Base-by-base conservation (phyloP, 2,888 invertebrate species). In the Ischnus inquisitorius region DNA sequence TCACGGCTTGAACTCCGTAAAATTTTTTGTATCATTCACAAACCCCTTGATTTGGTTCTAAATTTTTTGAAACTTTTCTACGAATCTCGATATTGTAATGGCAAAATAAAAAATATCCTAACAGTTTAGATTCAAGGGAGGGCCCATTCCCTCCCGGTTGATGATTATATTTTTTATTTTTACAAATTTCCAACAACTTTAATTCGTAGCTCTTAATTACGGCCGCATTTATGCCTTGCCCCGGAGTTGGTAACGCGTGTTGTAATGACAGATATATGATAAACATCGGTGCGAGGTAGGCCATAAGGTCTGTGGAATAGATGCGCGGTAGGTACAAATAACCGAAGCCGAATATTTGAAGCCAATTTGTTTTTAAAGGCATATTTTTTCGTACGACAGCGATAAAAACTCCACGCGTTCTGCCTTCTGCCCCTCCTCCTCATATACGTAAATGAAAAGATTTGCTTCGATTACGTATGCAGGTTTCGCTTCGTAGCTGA, bases 311-410 rank as follows among this genome's bases (percentile, higher is more conserved):
- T 12, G n/a, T 14, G 4, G 57, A 5, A 57, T 3, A 28, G 57
- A 57, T 14, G 41, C 34, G 34, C 34, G 34, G 34, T 3, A 57
- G 43, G 39, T 22, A 39, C 14, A 43, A 57, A 43, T 41, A 25
- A 60, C 25, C 25, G 60, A 60, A 8, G 57, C 72, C 22, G 25
- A 60, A 72, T 60, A 60, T 60, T 51, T 41, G 43, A 19, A 48
- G 60, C n/a, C 48, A 19, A 68, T 69, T 69, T 60, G n/a, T n/a
- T n/a, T n/a, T n/a, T n/a, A n/a, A n/a, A n/a, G n/a, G n/a, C n/a
- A 79, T 74, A 74, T 74, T 79, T 67, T 60, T 57, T 60, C 74
- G 74, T 39, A 54, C 71, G 79, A 48, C 22, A 71, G 79, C 67
- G 60, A 74, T 74, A 74, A 79, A 79, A 34, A 34, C 34, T 8